phyloP scores from a whole-genome alignment of 1,140 invertebrate genomes.

The Euglossa dilemma region DNA sequence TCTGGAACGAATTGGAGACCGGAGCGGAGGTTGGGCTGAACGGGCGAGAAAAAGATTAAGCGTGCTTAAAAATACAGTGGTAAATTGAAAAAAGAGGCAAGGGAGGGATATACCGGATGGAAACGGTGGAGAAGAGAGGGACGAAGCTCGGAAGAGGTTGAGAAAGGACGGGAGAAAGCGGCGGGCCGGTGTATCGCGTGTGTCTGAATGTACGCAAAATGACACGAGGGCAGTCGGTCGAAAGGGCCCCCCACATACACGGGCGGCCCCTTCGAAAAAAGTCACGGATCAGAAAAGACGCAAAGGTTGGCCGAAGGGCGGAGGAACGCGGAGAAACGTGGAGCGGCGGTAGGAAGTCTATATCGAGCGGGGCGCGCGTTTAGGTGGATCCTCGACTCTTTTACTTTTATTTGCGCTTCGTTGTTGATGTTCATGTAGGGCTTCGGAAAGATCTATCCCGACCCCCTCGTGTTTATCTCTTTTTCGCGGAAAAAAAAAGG shows the following conservation, averaged over 20 bases:
- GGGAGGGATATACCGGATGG: no score
- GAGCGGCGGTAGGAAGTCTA: constrained; percentile 20
- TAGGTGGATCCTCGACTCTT: constrained; percentile 46
- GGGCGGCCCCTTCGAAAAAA: constrained; percentile 27
- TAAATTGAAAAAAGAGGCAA: not conserved
- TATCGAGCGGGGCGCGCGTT: constrained; percentile 28
- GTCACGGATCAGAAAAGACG: constrained; percentile 42
- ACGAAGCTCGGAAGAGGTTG: not conserved
- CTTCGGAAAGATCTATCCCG: constrained; percentile 59
- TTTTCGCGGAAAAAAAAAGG: constrained; percentile 14
- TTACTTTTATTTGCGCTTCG: constrained; percentile 63
- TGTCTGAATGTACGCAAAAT: constrained; percentile 47
- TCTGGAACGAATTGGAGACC: no score
- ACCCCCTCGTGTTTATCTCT: constrained; percentile 17
- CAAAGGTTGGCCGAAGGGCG: not conserved
- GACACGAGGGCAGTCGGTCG: constrained; percentile 51
- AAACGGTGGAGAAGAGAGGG: not conserved
- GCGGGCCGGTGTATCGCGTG: constrained; percentile 34
- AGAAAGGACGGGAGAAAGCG: constrained; percentile 7
- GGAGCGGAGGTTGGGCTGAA: no score
- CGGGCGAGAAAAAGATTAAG: not conserved
- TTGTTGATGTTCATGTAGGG: constrained; percentile 64
- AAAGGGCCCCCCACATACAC: constrained; percentile 47
- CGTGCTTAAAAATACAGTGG: not conserved
- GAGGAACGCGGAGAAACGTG: not conserved